Base-by-base conservation (phyloP, 2,797 vertebrate species). In the Synaphobranchus kaupii region DNA sequence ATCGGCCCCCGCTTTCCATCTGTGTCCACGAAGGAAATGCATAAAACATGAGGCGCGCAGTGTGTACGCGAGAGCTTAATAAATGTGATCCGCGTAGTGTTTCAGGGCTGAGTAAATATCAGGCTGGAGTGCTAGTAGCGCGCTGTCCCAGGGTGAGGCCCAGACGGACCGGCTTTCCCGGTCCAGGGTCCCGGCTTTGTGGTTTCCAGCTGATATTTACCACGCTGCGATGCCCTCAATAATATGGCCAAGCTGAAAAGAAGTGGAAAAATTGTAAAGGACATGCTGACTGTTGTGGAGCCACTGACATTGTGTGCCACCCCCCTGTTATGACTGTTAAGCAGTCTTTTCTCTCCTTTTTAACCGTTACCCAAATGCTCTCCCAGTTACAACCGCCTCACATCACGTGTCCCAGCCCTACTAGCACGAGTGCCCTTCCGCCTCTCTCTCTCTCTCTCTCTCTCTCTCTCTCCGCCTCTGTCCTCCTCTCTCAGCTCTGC, bases 51-150 rank as follows among this genome's bases (percentile, higher is more conserved):
- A 73, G 28, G n/a, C 9, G 28, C 9, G 9, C 22, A 17, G 22
- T 6, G 60, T 22, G 31, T 22, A 7, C 4, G 60, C 60, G 60
- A n/a, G 25, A 66, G 25, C 63, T 66, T 66, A n/a, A 66, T 28
- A 66, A 10, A 6, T 15, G 63, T 2, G 63, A 39, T 39, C 13
- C 10, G 28, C 17, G 17, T 39, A 44, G 73, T 78, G 73, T 78
- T 39, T 78, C 73, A 13, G 47, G 3, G 78, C 78, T 81, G 22
- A 50, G 78, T 10, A 81, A 81, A 81, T 81, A 47, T 81, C 78
- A 81, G 78, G 44, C 44, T 50, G 78, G 8, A 81, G 78, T 78
- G 73, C 12, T 6, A 78, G 73, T 78, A 78, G 34, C 78, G 13
- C 78, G 44, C 13, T 20, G 78, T 81, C 78, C 44, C 78, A 50